A percentile compares a stretch with the other conserved stretches of the same genome.
Evolutionary conservation across 2,113 vertebrate species (phyloP).

Genomic region (Corythoichthys intestinalis): DNA sequence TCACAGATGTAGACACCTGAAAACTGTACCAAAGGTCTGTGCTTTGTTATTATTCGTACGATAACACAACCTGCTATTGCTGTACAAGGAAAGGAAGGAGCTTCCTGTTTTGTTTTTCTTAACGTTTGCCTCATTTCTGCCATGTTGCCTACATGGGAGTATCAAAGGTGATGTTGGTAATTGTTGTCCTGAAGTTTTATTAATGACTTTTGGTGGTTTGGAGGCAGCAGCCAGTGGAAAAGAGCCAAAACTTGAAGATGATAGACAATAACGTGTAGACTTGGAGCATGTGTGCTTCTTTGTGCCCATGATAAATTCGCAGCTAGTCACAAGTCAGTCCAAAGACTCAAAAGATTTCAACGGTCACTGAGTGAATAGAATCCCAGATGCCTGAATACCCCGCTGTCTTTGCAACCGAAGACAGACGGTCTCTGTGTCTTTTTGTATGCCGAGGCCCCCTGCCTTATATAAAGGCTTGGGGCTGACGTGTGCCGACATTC

Average conservation of each 20-base stretch:
- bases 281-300: conserved; percentile 1
- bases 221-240: background rate
- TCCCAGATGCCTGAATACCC: conserved; percentile 50
- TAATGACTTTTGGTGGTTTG: conserved; percentile 23
- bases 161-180: conserved; percentile 48
- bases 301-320: background rate
- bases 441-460: conserved; percentile 54
- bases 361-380: conserved; percentile 47
- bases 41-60: background rate
- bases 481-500: conserved; percentile 64
- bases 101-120: conserved; percentile 68
- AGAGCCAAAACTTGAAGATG: conserved; percentile 1
- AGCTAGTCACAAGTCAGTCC: background rate
- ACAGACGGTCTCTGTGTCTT: conserved; percentile 59
- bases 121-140: conserved; percentile 42
- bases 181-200: conserved; percentile 19
- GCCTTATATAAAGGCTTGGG: conserved; percentile 47
- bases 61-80: conserved; percentile 11
- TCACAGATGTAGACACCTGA: background rate
- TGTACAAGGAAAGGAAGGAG: conserved; percentile 50
- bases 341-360: conserved; percentile 8
- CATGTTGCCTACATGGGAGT: conserved; percentile 44
- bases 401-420: conserved; percentile 29
- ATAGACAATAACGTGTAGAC: background rate
- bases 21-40: background rate